Base-by-base conservation (phyloP, 2,113 vertebrate species). In the Hylia prasina region DNA sequence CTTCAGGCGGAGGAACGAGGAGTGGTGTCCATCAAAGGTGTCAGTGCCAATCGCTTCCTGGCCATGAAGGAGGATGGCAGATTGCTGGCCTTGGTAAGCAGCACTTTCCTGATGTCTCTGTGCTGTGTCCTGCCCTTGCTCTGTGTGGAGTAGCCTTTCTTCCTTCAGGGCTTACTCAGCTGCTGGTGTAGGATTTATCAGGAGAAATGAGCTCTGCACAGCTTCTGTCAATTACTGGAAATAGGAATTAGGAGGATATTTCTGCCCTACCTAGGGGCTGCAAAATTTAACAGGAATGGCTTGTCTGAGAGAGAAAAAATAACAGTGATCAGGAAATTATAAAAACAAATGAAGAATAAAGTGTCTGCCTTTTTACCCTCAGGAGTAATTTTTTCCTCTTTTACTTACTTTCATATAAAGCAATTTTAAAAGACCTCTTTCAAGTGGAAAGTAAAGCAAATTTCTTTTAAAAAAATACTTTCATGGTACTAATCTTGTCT, bases 11-110 rank as follows among this genome's bases (percentile, higher is more conserved):
- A 99, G 78, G 98, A 99, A 10, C 98, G 99, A 92, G 99, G 99
- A 47, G 99, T 99, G 54, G 98, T 99, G 82, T 98, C 99, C 53
- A 99, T 99, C 97, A 99, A 99, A 96, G 99, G 99, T 5, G 92
- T 99, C 18, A 98, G 97, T 39, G 98, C 99, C 1, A 99, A 99
- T 94, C 99, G 99, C 45, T 99, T 99, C 77, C 98, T 99, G 93
- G 99, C 99, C 14, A 99, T 99, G 99, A 99, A 98, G 97, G 98
- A 99, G 83, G 99, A 99, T 6, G 99, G 99, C 50, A 98, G 99
- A 69, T 96, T 99, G 81, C 98, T 98, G 96, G 99, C 98, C 89
- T 96, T 98, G 95, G 99, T 99, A 97, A 99, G 99, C 97, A 57
- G 22, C 3, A 3, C n/a, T 75, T 40, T 44, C 21, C 28, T 37